These are phyloP conservation scores for Ladona fulva DNA, from an alignment of 1,140 invertebrate species.

Conservation along the genomic window DNA sequence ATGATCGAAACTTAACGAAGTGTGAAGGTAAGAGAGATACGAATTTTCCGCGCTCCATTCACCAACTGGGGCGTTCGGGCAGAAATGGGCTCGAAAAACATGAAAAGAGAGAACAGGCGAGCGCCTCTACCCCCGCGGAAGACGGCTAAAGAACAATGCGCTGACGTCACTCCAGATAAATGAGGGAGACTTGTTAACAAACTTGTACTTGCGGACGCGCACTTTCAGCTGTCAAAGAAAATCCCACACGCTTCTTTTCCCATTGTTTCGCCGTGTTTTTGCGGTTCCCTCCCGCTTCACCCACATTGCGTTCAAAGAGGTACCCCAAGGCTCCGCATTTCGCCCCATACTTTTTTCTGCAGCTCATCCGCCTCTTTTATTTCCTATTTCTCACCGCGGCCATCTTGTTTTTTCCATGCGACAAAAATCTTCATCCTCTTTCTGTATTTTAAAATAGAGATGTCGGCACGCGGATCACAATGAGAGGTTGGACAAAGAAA, in stretches of 20 bases:
- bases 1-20: too few relatives aligned
- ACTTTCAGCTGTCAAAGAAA: constrained; percentile 6
- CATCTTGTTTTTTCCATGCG: too few relatives aligned
- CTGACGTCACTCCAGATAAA: neutral
- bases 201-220: neutral
- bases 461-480: neutral
- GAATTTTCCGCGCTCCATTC: too few relatives aligned
- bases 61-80: too few relatives aligned
- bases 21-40: too few relatives aligned
- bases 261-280: neutral
- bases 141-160: neutral
- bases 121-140: neutral
- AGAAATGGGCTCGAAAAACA: too few relatives aligned
- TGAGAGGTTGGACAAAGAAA: neutral
- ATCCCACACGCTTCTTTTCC: neutral
- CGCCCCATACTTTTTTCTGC: neutral
- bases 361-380: neutral
- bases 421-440: too few relatives aligned
- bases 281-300: neutral
- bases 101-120: too few relatives aligned
- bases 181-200: neutral
- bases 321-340: neutral
- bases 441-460: neutral
- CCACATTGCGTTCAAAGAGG: neutral
- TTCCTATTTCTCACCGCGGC: neutral